These are phyloP conservation scores for Sesia bembeciformis DNA, from an alignment of 2,888 invertebrate species.

Conservation along the genomic window DNA sequence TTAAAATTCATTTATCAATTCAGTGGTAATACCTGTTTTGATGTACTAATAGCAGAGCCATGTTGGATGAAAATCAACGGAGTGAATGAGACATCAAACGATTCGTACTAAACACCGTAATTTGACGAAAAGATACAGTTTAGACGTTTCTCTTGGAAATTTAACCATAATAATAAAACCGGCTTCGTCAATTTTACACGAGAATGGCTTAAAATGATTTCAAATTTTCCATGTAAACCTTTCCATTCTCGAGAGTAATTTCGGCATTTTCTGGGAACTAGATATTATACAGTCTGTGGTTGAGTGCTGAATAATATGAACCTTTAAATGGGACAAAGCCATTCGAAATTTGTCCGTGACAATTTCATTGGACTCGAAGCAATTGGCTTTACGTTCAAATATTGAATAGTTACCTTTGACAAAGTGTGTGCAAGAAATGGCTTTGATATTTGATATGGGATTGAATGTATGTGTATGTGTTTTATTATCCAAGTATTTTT, in stretches of 20 bases:
- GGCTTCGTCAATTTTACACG: not conserved
- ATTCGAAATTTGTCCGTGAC: conserved; percentile 8
- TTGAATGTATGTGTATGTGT: too few species aligned
- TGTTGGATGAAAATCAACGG: too few species aligned
- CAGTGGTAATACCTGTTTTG: too few species aligned
- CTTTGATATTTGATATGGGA: too few species aligned
- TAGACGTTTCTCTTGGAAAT: too few species aligned
- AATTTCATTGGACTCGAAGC: not conserved
- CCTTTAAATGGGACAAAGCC: conserved; percentile 2
- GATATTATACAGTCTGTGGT: conserved; percentile 1
- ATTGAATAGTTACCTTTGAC: not conserved
- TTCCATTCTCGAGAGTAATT: conserved; percentile 7
- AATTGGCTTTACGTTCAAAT: not conserved
- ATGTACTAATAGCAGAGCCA: too few species aligned
- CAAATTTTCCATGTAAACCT: conserved; percentile 4
- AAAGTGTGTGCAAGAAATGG: not conserved
- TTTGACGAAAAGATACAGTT: too few species aligned
- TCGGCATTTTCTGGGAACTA: conserved; percentile 1
- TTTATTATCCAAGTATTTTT: too few species aligned
- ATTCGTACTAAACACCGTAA: too few species aligned
- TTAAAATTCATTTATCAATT: too few species aligned
- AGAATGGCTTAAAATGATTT: not conserved
- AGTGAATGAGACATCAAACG: too few species aligned
- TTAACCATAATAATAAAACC: too few species aligned
- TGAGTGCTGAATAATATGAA: not conserved